Evolutionary conservation across 2,797 vertebrate species (phyloP).

Genomic region (Sebastes trivittatus): DNA sequence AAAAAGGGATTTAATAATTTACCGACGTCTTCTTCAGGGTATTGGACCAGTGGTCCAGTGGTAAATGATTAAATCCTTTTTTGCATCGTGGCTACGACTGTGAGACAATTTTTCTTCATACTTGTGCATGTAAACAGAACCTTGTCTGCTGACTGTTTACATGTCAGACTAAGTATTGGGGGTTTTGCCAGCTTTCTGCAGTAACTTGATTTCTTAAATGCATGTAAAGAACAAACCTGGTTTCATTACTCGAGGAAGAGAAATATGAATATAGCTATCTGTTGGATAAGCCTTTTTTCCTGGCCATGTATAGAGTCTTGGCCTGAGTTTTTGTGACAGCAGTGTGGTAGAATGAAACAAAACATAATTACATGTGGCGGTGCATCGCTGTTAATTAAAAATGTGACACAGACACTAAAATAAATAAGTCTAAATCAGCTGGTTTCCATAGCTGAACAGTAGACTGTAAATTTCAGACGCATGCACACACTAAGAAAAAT

Average conservation of each 20-base stretch:
- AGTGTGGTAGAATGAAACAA: neutral
- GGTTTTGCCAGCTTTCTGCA: neutral
- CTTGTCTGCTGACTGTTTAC: neutral
- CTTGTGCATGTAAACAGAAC: constrained; percentile 10
- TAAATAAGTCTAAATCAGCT: neutral
- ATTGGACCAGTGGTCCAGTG: neutral
- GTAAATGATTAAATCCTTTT: neutral
- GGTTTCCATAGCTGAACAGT: neutral
- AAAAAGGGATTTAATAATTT: neutral
- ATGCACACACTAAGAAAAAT: neutral
- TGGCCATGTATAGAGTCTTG: neutral
- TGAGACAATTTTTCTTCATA: neutral
- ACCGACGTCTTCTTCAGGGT: neutral
- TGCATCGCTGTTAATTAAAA: neutral
- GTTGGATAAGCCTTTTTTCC: neutral
- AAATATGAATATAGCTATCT: neutral
- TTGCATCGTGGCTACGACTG: neutral
- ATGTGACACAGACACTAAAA: neutral
- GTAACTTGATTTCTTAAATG: neutral
- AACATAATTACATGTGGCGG: neutral
- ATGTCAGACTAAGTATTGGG: neutral
- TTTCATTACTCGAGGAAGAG: neutral
- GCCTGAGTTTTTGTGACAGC: neutral
- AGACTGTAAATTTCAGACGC: neutral
- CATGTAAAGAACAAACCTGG: neutral